Evolutionary conservation across 2,113 vertebrate species (phyloP).

Genomic region (Abramis brama): DNA sequence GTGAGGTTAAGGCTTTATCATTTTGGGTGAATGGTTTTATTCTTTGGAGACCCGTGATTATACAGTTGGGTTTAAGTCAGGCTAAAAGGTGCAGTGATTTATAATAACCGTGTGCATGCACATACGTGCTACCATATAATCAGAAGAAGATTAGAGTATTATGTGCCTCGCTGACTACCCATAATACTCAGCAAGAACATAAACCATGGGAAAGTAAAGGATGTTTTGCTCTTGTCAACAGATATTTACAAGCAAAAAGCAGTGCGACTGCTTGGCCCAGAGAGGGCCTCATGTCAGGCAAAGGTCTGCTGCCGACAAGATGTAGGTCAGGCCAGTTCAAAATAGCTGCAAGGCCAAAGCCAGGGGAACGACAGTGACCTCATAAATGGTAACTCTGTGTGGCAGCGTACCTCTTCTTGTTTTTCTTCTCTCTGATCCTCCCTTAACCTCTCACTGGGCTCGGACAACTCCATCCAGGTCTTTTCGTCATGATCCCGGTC

Average conservation of each 20-base stretch:
- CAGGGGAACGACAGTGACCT: slow-evolving; percentile 34
- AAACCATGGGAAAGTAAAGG: slow-evolving; percentile 33
- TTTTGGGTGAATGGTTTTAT: slow-evolving; percentile 17
- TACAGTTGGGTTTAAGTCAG: slow-evolving; percentile 18
- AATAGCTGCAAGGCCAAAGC: slow-evolving; percentile 51
- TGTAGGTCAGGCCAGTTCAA: slow-evolving; percentile 59
- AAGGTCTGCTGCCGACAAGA: slow-evolving; percentile 50
- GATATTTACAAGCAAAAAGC: slow-evolving; percentile 41
- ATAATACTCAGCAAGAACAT: slow-evolving; percentile 2
- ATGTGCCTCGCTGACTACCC: background rate
- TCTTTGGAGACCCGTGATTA: slow-evolving; percentile 23
- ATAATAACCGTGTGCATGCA: background rate
- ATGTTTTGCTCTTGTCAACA: slow-evolving; percentile 56
- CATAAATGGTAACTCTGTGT: slow-evolving; percentile 53
- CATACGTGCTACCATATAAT: slow-evolving; percentile 6
- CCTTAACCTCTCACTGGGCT: slow-evolving; percentile 34
- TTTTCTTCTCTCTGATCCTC: slow-evolving; percentile 34
- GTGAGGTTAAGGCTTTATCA: slow-evolving; percentile 18
- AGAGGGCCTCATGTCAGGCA: slow-evolving; percentile 39
- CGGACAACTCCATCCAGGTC: background rate
- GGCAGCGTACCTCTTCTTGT: slow-evolving; percentile 42
- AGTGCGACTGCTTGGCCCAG: slow-evolving; percentile 43
- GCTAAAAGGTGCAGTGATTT: slow-evolving; percentile 15
- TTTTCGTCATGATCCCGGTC: background rate
- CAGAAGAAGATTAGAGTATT: background rate